Evolutionary conservation across 1,140 invertebrate genomes (phyloP).

Genomic region (Eupristina koningsbergeri): DNA sequence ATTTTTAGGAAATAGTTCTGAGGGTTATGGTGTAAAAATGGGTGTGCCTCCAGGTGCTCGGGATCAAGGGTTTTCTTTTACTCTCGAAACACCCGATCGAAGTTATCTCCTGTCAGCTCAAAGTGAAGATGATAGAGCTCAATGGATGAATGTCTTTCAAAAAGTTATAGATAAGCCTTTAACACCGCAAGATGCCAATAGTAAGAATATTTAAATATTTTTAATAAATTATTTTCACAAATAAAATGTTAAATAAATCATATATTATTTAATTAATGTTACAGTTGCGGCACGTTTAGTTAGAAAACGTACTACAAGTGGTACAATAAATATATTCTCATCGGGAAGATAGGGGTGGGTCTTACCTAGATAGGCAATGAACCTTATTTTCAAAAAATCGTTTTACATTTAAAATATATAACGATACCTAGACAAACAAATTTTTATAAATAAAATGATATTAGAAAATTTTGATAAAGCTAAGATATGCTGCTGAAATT

Average conservation of each 20-base stretch:
- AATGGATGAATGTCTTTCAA: conserved; percentile 86
- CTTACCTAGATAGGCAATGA: conserved; percentile 63
- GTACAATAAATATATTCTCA: conserved; percentile 83
- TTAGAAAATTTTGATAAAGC: conserved; percentile 42
- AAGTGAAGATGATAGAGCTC: conserved; percentile 82
- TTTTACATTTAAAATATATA: conserved; percentile 3
- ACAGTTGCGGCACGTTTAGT: conserved; percentile 81
- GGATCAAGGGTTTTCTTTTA: conserved; percentile 87
- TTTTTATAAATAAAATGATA: conserved; percentile 46
- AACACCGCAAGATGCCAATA: conserved; percentile 84
- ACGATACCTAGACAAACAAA: conserved; percentile 37
- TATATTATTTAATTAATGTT: conserved; percentile 62
- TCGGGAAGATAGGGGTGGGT: conserved; percentile 70
- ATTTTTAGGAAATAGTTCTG: conserved; percentile 84
- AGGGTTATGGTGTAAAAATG: conserved; percentile 81
- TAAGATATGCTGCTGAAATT: conserved; percentile 35
- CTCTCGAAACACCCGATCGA: conserved; percentile 87
- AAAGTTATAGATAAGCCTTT: conserved; percentile 83
- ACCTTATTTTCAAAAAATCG: conserved; percentile 60
- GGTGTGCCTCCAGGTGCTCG: conserved; percentile 80
- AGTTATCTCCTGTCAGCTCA: conserved; percentile 88
- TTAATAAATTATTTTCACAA: not conserved
- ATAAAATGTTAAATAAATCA: not conserved
- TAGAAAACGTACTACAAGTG: conserved; percentile 80
- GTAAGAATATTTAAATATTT: conserved; percentile 69